Base-by-base conservation (phyloP, 2,888 invertebrate genomes). In the Formica aserva region DNA sequence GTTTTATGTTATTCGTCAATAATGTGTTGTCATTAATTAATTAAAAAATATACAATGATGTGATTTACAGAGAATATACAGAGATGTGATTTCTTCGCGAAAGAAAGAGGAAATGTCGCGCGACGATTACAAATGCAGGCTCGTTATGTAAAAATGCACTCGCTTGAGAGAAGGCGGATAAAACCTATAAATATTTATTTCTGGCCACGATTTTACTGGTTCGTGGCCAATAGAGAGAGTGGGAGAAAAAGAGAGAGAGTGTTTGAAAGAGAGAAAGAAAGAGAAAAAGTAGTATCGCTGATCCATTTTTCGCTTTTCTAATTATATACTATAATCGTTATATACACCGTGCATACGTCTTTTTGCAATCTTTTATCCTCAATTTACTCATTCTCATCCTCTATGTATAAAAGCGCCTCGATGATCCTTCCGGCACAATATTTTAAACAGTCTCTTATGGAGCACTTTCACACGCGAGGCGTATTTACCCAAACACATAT, bases 281-380 rank as follows among this genome's bases (percentile, higher is more conserved):
- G 60, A 81, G 62, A 69, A 72, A 77, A 48, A 67, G 69, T 77
- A 52, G 48, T 76, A 80, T 84, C 86, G 76, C 76, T 86, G 87
- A 88, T 89, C 83, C 69, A 83, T 86, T 89, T 88, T 82, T 86
- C 83, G 87, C 89, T 89, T 86, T 88, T 84, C 72, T 71, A 83
- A 38, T 76, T 82, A 26, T 82, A 71, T 65, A 55, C 35, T 65
- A 72, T 74, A 60, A 32, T 60, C 78, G 62, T 74, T 83, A 74
- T 52, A 48, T 52, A 48, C 78, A 71, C 41, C n/a, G n/a, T 45
- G 38, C 52, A 76, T 77, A 76, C 38, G 63, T 81, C 85, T 80
- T 78, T 78, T 41, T 62, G 71, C 48, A 71, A 11, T 71, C 78
- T 85, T 82, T 87, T 77, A 74, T 66, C 83, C 35, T 85, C 76